Base-by-base conservation (phyloP, 2,888 invertebrate species). In the Invenusta paracnida region DNA sequence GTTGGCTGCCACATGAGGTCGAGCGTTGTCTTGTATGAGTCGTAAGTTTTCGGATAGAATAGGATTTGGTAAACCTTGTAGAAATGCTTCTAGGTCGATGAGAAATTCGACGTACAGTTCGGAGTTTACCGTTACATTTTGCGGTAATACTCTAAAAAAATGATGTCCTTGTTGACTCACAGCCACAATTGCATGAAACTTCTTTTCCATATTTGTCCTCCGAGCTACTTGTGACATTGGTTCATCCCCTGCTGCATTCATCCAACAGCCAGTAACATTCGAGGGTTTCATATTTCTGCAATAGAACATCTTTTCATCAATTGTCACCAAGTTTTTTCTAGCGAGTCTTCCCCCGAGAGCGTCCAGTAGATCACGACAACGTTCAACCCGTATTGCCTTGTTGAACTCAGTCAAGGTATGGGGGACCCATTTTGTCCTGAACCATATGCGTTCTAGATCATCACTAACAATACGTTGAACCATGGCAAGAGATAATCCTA, bases 1-100 rank as follows among this genome's bases (percentile, higher is more conserved):
- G 73, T 73, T 73, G 73, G 73, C 73, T 73, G 73, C 73, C 73
- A 73, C 73, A 73, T 73, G 73, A 73, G 73, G 73, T 73, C 73
- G 73, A 73, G 73, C 73, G 73, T 73, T 73, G 73, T 73, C 73
- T 73, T 73, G 73, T 73, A 73, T 73, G 73, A 73, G 73, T 73
- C 73, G 73, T 73, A 73, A 73, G 73, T 73, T 73, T 73, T 73
- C 73, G 73, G 73, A 73, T 73, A 73, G 73, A 73, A 73, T 73
- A 73, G 73, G 73, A 73, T 73, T 73, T 73, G 73, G 73, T 73
- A 73, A 73, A 73, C 73, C 73, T 73, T 73, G 73, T 73, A 73
- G 73, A 73, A 73, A 73, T 73, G 73, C 73, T 73, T 73, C 73
- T 73, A 73, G 73, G 73, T 73, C 73, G 73, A 73, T 73, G 73